A percentile compares a stretch with the other conserved stretches of the same genome.
phyloP scores from a whole-genome alignment of 2,888 invertebrate species.

The Thera obeliscata region DNA sequence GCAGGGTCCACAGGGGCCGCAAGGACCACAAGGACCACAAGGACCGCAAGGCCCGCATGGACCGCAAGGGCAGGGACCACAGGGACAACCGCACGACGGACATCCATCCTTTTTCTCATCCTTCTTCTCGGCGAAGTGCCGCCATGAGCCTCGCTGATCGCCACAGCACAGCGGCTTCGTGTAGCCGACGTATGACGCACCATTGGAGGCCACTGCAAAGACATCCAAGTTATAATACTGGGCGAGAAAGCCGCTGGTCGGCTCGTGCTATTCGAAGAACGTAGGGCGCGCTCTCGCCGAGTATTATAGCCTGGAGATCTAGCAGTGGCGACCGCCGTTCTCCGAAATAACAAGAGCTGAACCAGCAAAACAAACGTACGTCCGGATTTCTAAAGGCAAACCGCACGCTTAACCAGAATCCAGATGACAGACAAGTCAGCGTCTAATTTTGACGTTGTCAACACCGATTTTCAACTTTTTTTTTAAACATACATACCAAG shows the following conservation, averaged over 20 bases:
- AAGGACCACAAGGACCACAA: constrained; percentile 40
- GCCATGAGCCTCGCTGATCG: constrained; percentile 51
- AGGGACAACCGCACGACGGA: constrained; percentile 43
- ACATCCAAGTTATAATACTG: constrained; percentile 77
- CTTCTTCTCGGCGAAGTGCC: constrained; percentile 58
- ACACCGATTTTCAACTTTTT: too few species aligned
- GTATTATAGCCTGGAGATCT: constrained; percentile 75
- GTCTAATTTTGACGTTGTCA: too few species aligned
- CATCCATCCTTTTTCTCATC: constrained; percentile 48
- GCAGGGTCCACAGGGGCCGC: constrained; percentile 53
- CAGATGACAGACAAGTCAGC: too few species aligned
- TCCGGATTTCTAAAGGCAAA: not conserved
- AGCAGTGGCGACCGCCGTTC: constrained; percentile 70
- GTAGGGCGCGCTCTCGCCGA: constrained; percentile 61
- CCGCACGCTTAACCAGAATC: too few species aligned
- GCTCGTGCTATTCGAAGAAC: constrained; percentile 75
- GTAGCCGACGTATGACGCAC: constrained; percentile 44
- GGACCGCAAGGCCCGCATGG: constrained; percentile 60
- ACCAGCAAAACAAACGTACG: constrained; percentile 50
- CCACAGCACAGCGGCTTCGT: constrained; percentile 55
- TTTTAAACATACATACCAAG: too few species aligned
- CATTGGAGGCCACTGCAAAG: constrained; percentile 64
- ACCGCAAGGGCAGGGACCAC: constrained; percentile 54
- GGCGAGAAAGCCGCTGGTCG: constrained; percentile 59
- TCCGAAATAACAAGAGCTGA: constrained; percentile 70